These are phyloP conservation scores for Actias luna DNA, from an alignment of 2,888 invertebrate species.

Conservation along the genomic window DNA sequence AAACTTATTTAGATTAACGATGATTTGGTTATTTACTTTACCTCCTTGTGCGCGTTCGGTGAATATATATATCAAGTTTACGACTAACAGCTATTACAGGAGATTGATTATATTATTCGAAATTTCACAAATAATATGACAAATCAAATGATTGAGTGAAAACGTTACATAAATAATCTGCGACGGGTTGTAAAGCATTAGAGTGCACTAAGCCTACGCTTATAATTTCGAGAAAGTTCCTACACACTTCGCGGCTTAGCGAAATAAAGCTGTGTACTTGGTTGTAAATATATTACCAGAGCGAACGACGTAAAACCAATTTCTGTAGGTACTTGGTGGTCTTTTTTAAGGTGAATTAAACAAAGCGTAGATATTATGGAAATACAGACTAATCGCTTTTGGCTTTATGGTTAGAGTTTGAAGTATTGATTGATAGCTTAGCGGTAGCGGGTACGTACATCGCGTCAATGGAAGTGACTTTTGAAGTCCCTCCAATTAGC, in stretches of 20 bases:
- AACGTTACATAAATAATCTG: neutral
- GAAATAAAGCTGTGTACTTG: neutral
- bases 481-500: too few relatives aligned
- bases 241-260: neutral
- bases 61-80: neutral
- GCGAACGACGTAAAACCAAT: neutral
- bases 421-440: too few relatives aligned
- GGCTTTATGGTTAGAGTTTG: too few relatives aligned
- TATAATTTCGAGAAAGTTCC: neutral
- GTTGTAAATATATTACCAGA: neutral
- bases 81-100: neutral
- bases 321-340: neutral
- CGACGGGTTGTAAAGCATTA: neutral
- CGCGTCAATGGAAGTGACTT: too few relatives aligned
- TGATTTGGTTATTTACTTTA: constrained; percentile 6
- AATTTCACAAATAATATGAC: neutral
- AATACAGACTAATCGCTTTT: too few relatives aligned
- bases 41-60: neutral
- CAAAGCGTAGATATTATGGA: too few relatives aligned
- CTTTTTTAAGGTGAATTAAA: neutral
- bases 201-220: neutral
- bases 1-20: neutral
- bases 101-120: neutral
- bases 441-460: too few relatives aligned
- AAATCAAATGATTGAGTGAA: neutral